Evolutionary conservation across 2,113 vertebrate species (phyloP).

Genomic region (Oreochromis spilurus): DNA sequence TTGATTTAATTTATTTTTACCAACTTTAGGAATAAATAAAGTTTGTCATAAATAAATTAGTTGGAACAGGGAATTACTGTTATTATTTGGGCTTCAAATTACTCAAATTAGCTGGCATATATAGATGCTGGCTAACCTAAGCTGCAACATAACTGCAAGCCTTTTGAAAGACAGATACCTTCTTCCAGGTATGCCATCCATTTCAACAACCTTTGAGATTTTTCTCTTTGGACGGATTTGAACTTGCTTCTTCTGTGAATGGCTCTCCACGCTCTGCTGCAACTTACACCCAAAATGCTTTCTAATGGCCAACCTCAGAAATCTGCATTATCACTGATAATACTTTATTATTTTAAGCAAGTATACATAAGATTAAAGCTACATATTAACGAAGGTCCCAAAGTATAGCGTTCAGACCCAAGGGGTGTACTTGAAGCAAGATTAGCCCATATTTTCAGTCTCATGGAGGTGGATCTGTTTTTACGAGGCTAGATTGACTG

Average conservation of each 20-base stretch:
- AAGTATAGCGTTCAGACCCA: not conserved
- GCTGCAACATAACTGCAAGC: not conserved
- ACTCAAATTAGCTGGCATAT: not conserved
- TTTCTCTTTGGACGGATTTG: not conserved
- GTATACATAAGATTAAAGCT: not conserved
- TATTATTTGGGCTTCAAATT: not conserved
- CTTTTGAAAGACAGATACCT: not conserved
- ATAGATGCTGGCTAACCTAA: not conserved
- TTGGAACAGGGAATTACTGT: no score
- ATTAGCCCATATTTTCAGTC: not conserved
- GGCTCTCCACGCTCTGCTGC: not conserved
- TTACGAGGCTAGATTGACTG: no score
- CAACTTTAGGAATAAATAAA: not conserved
- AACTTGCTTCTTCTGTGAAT: not conserved
- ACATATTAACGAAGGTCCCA: not conserved
- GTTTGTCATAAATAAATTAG: not conserved
- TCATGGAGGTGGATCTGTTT: not conserved
- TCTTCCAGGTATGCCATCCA: not conserved
- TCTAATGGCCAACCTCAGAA: rapidly evolving
- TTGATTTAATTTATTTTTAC: not conserved
- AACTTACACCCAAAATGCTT: not conserved
- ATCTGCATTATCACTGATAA: not conserved
- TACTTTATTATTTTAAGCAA: not conserved
- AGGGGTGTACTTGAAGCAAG: rapidly evolving
- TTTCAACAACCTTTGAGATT: not conserved